phyloP scores from a whole-genome alignment of 2,113 vertebrate genomes.

The Promerops cafer region DNA sequence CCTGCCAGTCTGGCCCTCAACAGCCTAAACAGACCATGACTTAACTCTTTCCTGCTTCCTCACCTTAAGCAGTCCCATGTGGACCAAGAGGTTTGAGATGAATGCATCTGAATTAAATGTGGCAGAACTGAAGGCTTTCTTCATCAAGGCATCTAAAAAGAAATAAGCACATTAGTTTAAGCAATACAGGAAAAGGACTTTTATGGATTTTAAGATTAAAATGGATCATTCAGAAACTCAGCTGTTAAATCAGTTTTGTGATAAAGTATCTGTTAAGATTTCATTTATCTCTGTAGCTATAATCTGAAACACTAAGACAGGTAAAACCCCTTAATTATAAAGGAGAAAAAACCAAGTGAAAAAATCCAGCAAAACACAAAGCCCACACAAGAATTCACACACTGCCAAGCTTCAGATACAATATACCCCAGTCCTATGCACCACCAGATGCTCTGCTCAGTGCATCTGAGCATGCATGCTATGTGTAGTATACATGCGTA shows the following conservation, averaged over 20 bases:
- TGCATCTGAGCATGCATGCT: background rate
- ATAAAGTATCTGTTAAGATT: background rate
- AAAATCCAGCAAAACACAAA: background rate
- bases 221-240: background rate
- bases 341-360: background rate
- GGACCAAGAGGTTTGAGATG: slow-evolving; percentile 84
- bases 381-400: background rate
- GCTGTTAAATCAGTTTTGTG: background rate
- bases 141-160: slow-evolving; percentile 83
- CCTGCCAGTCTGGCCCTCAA: background rate
- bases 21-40: background rate
- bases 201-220: background rate
- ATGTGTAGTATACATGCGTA: background rate
- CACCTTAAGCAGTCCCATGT: slow-evolving; percentile 94
- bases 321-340: background rate
- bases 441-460: background rate
- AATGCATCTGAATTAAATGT: slow-evolving; percentile 84
- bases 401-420: background rate
- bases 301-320: background rate
- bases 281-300: background rate
- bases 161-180: background rate
- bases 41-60: slow-evolving; percentile 5
- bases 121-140: slow-evolving; percentile 81
- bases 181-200: background rate
- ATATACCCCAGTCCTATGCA: background rate